Conservation (phyloP, 2,797 vertebrate species). For the Aulostomus chinensis region DNA sequence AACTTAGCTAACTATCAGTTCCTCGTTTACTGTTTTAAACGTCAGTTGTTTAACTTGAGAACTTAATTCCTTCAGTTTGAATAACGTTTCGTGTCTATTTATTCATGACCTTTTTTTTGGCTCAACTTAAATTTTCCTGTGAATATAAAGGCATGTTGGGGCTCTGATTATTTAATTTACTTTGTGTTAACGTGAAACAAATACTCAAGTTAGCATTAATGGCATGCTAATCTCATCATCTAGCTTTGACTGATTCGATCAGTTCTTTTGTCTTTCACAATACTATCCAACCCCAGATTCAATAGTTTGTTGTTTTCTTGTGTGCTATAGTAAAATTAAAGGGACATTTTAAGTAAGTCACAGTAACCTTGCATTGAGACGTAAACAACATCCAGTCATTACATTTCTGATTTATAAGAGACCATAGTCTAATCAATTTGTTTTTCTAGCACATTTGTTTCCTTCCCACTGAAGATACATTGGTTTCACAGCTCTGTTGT, state of each 20-base stretch:
- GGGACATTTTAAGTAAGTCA: too few relatives aligned
- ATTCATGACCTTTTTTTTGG: too few relatives aligned
- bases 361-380: neutral
- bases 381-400: neutral
- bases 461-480: slow-evolving; percentile 12
- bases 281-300: neutral
- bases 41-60: neutral
- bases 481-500: slow-evolving; percentile 16
- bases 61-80: too few relatives aligned
- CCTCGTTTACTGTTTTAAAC: too few relatives aligned
- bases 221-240: slow-evolving; percentile 3
- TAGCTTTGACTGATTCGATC: slow-evolving; percentile 1
- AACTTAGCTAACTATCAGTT: slow-evolving; percentile 8
- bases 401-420: slow-evolving; percentile 1
- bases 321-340: too few relatives aligned
- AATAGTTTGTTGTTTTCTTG: too few relatives aligned
- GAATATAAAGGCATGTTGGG: too few relatives aligned
- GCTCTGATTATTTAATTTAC: too few relatives aligned
- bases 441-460: slow-evolving; percentile 31
- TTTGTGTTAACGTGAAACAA: slow-evolving; percentile 32
- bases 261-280: slow-evolving; percentile 18
- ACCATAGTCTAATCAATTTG: too few relatives aligned
- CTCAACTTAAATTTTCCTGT: too few relatives aligned
- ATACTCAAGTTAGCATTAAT: slow-evolving; percentile 10
- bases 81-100: too few relatives aligned